Base-by-base conservation (phyloP, 2,888 invertebrate species). In the Ommatoiulus sabulosus region DNA sequence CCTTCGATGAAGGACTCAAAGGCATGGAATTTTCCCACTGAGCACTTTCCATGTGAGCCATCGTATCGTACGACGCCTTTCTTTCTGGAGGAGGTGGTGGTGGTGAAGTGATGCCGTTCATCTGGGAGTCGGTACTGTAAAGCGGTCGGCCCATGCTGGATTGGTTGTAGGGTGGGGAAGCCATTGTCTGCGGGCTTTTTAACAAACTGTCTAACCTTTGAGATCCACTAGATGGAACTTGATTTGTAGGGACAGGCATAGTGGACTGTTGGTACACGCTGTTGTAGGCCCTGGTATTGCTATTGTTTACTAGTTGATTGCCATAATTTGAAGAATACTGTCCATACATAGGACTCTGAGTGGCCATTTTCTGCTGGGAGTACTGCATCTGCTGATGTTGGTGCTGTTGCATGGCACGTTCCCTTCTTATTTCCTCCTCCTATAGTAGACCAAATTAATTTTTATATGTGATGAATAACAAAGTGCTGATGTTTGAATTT, bases 11-110 rank as follows among this genome's bases (percentile, higher is more conserved):
- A 0, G 88, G 88, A 92, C 15, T 93, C 91, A 87, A 91, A 90
- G 86, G 91, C 91, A 89, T 72, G 90, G 89, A 80, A 89, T 89
- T 12, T 63, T 88, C 88, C 88, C 88, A n/a, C 88, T 89, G 35
- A 90, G 89, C 46, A 88, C 87, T 63, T 89, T 88, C 84, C 52
- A 88, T 87, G 87, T 88, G 96, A 10, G 95, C 95, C 96, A 97
- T 97, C 46, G 96, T 95, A 4, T 96, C 95, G 92, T 97, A 98
- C 84, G 97, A 97, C 89, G 97, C 97, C 90, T 97, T 95, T 92
- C 97, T 97, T 3, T 97, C 97, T 43, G 97, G 97, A 5, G 94
- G 93, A 5, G 94, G 93, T 0, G 97, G 93, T 87, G 92, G 80
- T 7, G 84, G 46, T 3, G 44, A 44, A 44, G 72, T 12, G 48